Evolutionary conservation across 2,113 vertebrate genomes (phyloP).

Genomic region (Callospermophilus lateralis): DNA sequence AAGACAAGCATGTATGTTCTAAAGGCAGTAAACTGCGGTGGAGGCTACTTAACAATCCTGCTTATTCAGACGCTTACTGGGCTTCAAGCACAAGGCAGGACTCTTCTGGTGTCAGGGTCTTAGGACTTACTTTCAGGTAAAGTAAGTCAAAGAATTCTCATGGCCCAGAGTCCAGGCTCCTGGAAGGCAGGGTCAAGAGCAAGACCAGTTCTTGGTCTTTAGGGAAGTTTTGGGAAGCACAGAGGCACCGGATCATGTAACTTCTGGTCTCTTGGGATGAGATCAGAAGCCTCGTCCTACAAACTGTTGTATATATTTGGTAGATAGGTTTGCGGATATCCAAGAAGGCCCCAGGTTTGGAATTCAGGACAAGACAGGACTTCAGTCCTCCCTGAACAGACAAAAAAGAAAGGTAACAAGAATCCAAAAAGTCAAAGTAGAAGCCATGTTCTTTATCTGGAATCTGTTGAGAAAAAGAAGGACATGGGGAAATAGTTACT

Average conservation of each 20-base stretch:
- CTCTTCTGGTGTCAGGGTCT: not conserved
- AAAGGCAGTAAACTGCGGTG: not conserved
- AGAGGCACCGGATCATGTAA: not conserved
- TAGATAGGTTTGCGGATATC: not conserved
- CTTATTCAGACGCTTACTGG: not conserved
- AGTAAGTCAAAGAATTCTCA: not conserved
- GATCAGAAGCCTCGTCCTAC: not conserved
- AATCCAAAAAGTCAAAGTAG: not conserved
- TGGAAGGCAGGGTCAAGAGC: not conserved
- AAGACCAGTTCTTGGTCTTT: not conserved
- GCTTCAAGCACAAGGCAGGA: not conserved
- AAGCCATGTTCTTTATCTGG: conserved; percentile 27
- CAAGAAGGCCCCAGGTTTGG: not conserved
- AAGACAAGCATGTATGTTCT: not conserved
- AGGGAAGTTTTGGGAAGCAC: not conserved
- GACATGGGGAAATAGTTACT: not conserved
- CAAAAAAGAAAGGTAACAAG: not conserved
- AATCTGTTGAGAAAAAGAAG: not conserved
- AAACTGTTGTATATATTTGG: not conserved
- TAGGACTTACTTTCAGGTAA: not conserved
- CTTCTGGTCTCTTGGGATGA: not conserved
- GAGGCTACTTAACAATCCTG: not conserved
- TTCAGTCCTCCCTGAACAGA: not conserved
- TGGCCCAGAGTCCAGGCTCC: not conserved
- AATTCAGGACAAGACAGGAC: not conserved